Base-by-base conservation (phyloP, 2,797 vertebrate genomes). In the Paguma larvata region DNA sequence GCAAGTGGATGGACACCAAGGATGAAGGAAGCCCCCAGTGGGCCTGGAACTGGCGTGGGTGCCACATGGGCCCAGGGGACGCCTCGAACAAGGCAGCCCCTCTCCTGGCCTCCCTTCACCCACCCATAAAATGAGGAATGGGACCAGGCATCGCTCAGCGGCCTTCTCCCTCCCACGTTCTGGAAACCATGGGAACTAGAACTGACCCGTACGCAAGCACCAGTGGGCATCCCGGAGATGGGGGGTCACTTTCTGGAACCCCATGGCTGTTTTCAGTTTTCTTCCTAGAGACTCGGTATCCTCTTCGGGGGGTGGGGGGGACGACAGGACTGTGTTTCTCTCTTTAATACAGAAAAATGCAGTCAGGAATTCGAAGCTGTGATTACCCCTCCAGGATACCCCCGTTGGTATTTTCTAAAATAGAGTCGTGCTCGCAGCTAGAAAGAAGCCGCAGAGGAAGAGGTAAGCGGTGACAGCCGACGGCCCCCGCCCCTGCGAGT, bases 381-480 rank as follows among this genome's bases (percentile, higher is more conserved):
- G 27, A 0, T 44, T 23, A 8, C 59, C 30, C 53, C 2, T 21
- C 34, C 79, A n/a, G 67, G 41, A 4, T 19, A 80, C 62, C 32
- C 53, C 14, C 48, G 14, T 14, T 27, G 27, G n/a, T 14, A 11
- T 51, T 77, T 67, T 83, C 59, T 68, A 18, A 73, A 62, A 72
- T 27, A 15, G 63, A 85, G n/a, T 13, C 16, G 10, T 3, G 13
- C 0, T 0, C 16, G 21, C 32, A 4, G 19, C 73, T 23, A n/a
- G 51, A 23, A 30, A 78, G 86, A 44, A 70, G 34, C 46, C 0
- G 27, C 2, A 38, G 2, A 63, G 48, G 68, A 48, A 56, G 63
- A 65, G 27, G 38, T 4, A 7, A 38, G 14, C 23, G 0, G 2
- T 1, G 23, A 46, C n/a, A 16, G 14, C 3, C 0, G 5, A 21